Conservation (phyloP, 2,888 invertebrate species). For the Acanthosepion lycidas region DNA sequence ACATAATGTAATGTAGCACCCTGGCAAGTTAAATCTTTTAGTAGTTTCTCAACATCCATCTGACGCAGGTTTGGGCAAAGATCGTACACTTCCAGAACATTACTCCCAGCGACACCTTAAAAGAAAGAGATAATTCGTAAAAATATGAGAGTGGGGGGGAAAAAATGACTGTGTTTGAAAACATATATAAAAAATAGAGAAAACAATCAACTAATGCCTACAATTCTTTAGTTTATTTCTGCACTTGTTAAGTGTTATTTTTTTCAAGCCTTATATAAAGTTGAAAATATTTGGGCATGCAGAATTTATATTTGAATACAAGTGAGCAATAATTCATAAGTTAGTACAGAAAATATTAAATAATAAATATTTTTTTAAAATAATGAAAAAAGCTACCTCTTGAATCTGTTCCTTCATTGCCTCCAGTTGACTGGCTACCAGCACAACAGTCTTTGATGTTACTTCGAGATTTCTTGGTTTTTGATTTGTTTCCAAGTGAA, state of each 20-base stretch:
- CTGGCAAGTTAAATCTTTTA: conserved; percentile 46
- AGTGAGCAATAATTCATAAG: too few relatives aligned
- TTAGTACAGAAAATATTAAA: too few relatives aligned
- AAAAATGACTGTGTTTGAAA: too few relatives aligned
- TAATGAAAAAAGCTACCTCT: not conserved
- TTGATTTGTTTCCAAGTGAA: conserved; percentile 35
- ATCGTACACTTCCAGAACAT: conserved; percentile 48
- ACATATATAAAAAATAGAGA: too few relatives aligned
- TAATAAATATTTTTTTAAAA: too few relatives aligned
- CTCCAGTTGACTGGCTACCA: conserved; percentile 13
- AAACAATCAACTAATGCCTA: too few relatives aligned
- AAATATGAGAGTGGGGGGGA: not conserved
- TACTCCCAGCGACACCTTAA: conserved; percentile 45
- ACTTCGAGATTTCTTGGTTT: conserved; percentile 43
- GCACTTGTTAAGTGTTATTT: too few relatives aligned
- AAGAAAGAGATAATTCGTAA: not conserved
- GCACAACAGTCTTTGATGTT: conserved; percentile 43
- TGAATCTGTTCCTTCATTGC: conserved; percentile 39
- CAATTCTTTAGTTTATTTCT: too few relatives aligned
- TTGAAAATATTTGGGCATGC: too few relatives aligned
- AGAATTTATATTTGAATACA: too few relatives aligned
- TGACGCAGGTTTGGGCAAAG: conserved; percentile 45
- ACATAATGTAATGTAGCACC: conserved; percentile 45
- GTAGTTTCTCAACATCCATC: conserved; percentile 41
- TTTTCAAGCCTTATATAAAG: too few relatives aligned